Evolutionary conservation across 2,797 vertebrate species (phyloP), one percentile per base, ranked within the genome.

Genomic region (Channallabes apus): DNA sequence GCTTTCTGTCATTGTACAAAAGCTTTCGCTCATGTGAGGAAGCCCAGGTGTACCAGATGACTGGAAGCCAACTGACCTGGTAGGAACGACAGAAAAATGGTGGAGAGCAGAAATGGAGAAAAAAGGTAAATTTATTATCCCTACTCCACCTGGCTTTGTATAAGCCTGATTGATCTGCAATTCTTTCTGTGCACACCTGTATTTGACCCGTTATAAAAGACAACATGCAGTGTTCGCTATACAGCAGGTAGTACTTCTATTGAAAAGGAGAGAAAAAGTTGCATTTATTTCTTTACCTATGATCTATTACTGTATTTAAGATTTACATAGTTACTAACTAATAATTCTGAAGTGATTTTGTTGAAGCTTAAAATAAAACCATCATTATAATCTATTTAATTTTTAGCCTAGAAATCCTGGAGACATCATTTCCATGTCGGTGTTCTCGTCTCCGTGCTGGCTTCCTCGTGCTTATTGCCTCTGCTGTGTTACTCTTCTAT

Each of bases 391-490:
- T 27, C 3, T 14, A 86, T 18, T 79, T 35, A 85, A 18, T 84
- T 84, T 77, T 80, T 75, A 91, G 89, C 15, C 77, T 75, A 58
- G 62, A 38, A 1, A 15, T 24, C 18, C 2, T 46, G 79, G 78
- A 82, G 0, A 7, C 0, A 7, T 9, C 24, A 46, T 41, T 2
- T 35, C 75, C 51, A 14, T 87, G n/a, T 0, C 12, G 20, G 0
- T 67, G 22, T 1, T 80, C 80, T 0, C 18, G 51, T 0, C 32
- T 29, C 3, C 59, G 2, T 27, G 5, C 20, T 17, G 46, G n/a
- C 8, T 29, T 88, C 51, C 6, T 88, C 3, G 2, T 90, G 11
- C 0, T 92, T 3, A 29, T 94, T 61, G 6, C 90, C 17, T 0
- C 86, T 15, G 54, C 3, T 0, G 0, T 86, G 41, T 1, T 90